A percentile compares a stretch with the other conserved stretches of the same genome.
phyloP scores from a whole-genome alignment of 2,888 invertebrate species.

The Pyrrhosoma nymphula region DNA sequence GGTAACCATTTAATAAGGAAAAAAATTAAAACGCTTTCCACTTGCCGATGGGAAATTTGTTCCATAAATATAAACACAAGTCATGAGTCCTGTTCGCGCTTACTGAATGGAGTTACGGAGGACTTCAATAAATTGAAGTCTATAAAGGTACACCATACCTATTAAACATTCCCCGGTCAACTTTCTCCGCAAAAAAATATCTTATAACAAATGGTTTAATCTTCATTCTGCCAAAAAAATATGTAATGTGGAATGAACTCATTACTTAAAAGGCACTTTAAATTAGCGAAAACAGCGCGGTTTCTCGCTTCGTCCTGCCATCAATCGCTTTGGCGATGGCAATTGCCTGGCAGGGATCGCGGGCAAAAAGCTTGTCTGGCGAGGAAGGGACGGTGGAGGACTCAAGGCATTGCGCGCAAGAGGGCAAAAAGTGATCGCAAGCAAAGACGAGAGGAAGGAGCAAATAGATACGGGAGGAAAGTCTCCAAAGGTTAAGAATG shows the following conservation, averaged over 20 bases:
- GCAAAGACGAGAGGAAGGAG: neutral
- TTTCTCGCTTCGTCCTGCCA: neutral
- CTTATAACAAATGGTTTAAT: neutral
- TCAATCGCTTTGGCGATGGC: neutral
- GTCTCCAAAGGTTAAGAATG: too few relatives aligned
- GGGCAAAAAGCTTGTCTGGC: neutral
- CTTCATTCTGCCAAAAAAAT: neutral
- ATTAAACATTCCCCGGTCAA: neutral
- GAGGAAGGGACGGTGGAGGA: neutral
- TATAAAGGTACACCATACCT: neutral
- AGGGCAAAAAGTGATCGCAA: neutral
- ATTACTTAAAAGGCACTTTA: slow-evolving; percentile 28
- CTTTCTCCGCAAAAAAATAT: neutral
- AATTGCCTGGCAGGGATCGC: neutral
- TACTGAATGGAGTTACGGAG: neutral
- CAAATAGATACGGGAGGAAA: too few relatives aligned
- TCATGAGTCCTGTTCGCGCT: neutral
- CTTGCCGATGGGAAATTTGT: neutral
- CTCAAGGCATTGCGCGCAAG: neutral
- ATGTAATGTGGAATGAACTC: neutral
- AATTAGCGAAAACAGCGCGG: neutral
- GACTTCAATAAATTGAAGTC: neutral
- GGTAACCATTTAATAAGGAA: neutral
- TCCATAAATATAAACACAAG: neutral
- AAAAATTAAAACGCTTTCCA: neutral